Evolutionary conservation across 2,888 invertebrate genomes (phyloP).

Genomic region (Deilephila elpenor): DNA sequence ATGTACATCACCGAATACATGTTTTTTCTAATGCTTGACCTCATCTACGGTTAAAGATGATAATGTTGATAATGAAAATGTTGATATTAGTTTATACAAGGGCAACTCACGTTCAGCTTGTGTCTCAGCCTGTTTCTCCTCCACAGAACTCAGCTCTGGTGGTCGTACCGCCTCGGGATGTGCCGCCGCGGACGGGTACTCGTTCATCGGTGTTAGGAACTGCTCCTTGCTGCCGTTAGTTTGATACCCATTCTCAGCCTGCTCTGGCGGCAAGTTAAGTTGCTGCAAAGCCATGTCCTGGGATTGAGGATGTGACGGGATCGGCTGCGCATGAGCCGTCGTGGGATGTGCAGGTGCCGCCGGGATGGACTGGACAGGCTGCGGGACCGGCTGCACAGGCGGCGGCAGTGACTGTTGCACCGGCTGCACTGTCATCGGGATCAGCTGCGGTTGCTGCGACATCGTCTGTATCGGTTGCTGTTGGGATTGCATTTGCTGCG

Average conservation of each 20-base stretch:
- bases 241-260: constrained; percentile 59
- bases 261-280: constrained; percentile 61
- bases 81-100: background rate
- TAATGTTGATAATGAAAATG: background rate
- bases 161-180: constrained; percentile 65
- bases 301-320: constrained; percentile 34
- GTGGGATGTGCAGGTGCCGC: constrained; percentile 35
- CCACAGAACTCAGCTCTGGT: constrained; percentile 74
- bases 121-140: constrained; percentile 69
- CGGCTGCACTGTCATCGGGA: constrained; percentile 47
- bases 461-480: constrained; percentile 41
- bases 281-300: constrained; percentile 66
- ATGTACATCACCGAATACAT: too few species aligned
- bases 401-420: constrained; percentile 34
- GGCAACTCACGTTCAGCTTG: constrained; percentile 67
- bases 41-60: background rate
- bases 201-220: constrained; percentile 77
- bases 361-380: constrained; percentile 39
- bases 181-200: constrained; percentile 66
- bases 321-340: constrained; percentile 32
- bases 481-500: constrained; percentile 40
- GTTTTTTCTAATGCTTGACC: background rate
- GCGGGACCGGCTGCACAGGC: constrained; percentile 39
- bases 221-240: constrained; percentile 71
- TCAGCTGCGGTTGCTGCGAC: constrained; percentile 38